Percentiles rank a stretch among this genome's conserved stretches.
Evolutionary conservation across 2,888 invertebrate genomes (phyloP).

Genomic region (Mythimna loreyi): DNA sequence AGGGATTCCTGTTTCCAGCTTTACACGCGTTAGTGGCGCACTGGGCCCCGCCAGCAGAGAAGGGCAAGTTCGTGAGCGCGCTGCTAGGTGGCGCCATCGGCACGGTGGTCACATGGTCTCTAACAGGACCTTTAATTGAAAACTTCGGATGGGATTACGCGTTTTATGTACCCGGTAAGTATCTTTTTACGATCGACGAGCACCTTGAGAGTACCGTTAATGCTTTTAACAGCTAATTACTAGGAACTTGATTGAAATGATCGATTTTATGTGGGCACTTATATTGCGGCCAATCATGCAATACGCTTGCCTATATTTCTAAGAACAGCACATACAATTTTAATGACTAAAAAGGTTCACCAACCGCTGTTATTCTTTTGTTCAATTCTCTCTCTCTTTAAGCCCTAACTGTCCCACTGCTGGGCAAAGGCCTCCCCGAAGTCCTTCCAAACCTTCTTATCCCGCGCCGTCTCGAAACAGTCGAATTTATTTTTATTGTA

Average conservation of each 20-base stretch:
- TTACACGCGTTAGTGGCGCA: slow-evolving; percentile 92
- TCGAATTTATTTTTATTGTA: no score
- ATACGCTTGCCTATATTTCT: neutral
- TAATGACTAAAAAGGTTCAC: no score
- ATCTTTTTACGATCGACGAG: slow-evolving; percentile 27
- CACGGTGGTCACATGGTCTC: slow-evolving; percentile 93
- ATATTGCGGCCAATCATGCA: slow-evolving; percentile 1
- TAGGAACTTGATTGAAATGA: slow-evolving; percentile 8
- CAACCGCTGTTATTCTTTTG: neutral
- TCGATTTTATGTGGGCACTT: slow-evolving; percentile 2
- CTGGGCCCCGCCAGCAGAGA: slow-evolving; percentile 94
- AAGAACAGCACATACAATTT: slow-evolving; percentile 9
- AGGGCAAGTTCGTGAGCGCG: slow-evolving; percentile 93
- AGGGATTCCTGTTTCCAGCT: slow-evolving; percentile 92
- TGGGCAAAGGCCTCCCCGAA: no score
- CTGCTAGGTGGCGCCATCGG: slow-evolving; percentile 93
- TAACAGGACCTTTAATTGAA: slow-evolving; percentile 92
- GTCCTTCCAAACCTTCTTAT: no score
- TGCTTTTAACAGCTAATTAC: slow-evolving; percentile 27
- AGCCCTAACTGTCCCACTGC: no score
- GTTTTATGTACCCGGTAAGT: slow-evolving; percentile 91
- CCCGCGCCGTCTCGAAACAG: no score
- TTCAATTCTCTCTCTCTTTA: no score
- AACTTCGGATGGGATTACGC: slow-evolving; percentile 92
- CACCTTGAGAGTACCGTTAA: slow-evolving; percentile 26